phyloP scores from a whole-genome alignment of 2,888 invertebrate genomes.

The Mystacides longicornis region DNA sequence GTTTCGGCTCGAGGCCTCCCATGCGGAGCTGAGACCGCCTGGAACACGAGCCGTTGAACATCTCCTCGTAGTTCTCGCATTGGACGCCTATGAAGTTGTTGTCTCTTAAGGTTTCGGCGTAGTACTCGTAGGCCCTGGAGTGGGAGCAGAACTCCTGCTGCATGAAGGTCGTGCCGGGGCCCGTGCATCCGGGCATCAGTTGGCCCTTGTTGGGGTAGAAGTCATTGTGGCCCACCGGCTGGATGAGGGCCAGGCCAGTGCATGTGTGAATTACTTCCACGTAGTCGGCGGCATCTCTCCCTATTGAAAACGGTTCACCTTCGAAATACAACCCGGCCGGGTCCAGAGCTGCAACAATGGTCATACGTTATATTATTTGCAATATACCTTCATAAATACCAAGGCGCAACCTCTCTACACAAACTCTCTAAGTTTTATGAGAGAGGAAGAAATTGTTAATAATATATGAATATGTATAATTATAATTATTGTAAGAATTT shows the following conservation, averaged over 20 bases:
- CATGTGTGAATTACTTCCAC: conserved; percentile 32
- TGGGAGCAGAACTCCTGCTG: conserved; percentile 25
- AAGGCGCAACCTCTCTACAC: no score
- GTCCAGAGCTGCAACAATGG: conserved; percentile 25
- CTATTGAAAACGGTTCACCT: conserved; percentile 23
- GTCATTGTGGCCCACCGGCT: conserved; percentile 29
- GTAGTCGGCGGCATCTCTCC: conserved; percentile 28
- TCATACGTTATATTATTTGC: not conserved
- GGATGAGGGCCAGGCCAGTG: conserved; percentile 28
- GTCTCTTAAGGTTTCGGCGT: conserved; percentile 23
- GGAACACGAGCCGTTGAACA: conserved; percentile 16
- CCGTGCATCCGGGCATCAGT: conserved; percentile 25
- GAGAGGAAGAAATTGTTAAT: no score
- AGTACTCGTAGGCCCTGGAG: conserved; percentile 23
- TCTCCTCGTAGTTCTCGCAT: conserved; percentile 22
- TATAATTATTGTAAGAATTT: no score
- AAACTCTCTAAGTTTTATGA: no score
- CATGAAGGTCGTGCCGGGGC: conserved; percentile 8
- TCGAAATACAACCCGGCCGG: conserved; percentile 30
- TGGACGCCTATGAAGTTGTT: conserved; percentile 21
- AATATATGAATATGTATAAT: no score
- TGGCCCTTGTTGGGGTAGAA: conserved; percentile 31
- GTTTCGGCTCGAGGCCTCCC: conserved; percentile 23
- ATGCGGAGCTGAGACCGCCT: conserved; percentile 15
- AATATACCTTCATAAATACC: not conserved